These are phyloP conservation scores for Luidia sarsii DNA, from an alignment of 53 echinoderm and acorn worm genomes.

Conservation along the genomic window DNA sequence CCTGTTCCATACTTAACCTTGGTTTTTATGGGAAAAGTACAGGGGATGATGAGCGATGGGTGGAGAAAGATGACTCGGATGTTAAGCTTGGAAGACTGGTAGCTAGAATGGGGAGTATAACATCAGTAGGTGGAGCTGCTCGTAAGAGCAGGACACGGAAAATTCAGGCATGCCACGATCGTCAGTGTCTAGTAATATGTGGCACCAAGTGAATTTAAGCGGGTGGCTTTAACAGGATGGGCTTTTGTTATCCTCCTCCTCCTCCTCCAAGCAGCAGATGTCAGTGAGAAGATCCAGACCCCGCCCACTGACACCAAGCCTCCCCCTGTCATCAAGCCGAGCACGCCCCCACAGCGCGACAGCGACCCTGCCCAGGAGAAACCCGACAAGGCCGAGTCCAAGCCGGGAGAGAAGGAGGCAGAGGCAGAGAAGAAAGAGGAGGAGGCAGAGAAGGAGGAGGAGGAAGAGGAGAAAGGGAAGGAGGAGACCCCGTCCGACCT, in stretches of 20 bases:
- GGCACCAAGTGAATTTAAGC: not conserved
- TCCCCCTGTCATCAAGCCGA: slow-evolving; percentile 21
- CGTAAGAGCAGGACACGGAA: too few species aligned
- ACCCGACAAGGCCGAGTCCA: not conserved
- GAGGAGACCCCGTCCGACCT: not conserved
- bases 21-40: too few species aligned
- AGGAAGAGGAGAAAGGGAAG: slow-evolving; percentile 3
- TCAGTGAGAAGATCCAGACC: slow-evolving; percentile 37
- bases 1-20: too few species aligned
- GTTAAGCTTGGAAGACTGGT: too few species aligned
- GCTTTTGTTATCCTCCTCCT: not conserved
- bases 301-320: slow-evolving; percentile 22
- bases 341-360: slow-evolving; percentile 45
- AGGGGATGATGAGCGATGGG: too few species aligned
- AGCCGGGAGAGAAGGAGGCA: slow-evolving; percentile 10
- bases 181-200: too few species aligned
- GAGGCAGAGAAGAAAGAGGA: slow-evolving; percentile 19
- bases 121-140: too few species aligned
- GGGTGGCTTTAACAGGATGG: not conserved
- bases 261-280: not conserved
- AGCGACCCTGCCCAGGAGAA: slow-evolving; percentile 32
- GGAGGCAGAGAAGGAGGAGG: slow-evolving; percentile 11
- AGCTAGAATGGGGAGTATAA: too few species aligned
- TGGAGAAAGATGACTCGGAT: too few species aligned
- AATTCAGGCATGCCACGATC: too few species aligned